A percentile compares a stretch with the other conserved stretches of the same genome.
Conservation (phyloP, 2,113 vertebrate species). For the Megaceryle maxima region DNA sequence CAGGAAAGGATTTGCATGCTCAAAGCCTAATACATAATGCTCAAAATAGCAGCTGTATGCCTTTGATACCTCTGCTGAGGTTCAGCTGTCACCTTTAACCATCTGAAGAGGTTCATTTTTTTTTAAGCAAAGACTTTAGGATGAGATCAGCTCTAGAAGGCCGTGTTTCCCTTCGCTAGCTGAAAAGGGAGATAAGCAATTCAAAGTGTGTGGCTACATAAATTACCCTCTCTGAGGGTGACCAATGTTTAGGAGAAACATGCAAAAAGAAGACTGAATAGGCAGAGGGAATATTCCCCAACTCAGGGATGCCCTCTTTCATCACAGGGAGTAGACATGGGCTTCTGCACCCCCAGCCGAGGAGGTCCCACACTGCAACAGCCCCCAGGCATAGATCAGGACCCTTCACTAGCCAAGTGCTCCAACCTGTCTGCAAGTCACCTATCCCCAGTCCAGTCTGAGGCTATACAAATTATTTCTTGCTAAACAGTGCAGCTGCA, state of each 20-base stretch:
- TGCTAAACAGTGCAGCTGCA: background rate
- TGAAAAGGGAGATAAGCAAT: background rate
- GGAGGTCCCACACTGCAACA: background rate
- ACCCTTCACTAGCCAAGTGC: rapidly evolving
- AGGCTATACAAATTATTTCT: background rate
- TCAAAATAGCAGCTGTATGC: background rate
- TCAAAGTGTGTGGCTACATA: background rate
- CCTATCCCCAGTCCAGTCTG: background rate
- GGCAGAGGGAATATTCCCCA: background rate
- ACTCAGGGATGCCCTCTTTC: background rate
- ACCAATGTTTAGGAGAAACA: background rate
- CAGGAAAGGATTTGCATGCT: background rate
- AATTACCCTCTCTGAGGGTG: background rate
- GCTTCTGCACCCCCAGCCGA: background rate
- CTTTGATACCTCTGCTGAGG: background rate
- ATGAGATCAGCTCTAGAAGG: background rate
- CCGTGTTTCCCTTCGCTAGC: background rate
- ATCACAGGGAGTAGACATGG: background rate
- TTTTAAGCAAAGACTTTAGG: background rate
- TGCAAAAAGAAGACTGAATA: background rate
- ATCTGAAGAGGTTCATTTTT: background rate
- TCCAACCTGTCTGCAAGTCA: background rate
- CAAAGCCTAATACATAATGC: background rate
- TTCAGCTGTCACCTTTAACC: background rate
- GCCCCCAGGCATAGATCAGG: background rate